phyloP scores from a whole-genome alignment of 2,113 vertebrate species.

The Rattus rattus region DNA sequence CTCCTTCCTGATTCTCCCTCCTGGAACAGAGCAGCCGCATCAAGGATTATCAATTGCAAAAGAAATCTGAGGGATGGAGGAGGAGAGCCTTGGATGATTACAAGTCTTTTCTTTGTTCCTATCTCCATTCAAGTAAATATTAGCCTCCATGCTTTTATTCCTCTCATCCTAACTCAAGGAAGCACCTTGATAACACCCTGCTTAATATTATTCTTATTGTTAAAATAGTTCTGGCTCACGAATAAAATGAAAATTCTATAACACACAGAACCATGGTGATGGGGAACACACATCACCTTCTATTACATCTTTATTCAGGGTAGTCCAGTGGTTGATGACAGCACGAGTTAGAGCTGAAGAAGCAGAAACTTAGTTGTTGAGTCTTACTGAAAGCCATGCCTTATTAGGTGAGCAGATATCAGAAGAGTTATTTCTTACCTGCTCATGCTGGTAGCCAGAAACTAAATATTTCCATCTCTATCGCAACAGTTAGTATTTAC shows the following conservation, averaged over 20 bases:
- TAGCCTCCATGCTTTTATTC: not conserved
- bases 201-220: constrained; percentile 2
- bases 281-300: not conserved
- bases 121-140: constrained; percentile 5
- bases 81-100: not conserved
- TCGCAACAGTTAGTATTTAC: not conserved
- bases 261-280: not conserved
- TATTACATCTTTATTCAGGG: not conserved
- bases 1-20: not conserved
- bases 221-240: not conserved
- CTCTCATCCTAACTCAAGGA: constrained; percentile 31
- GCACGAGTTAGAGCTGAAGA: not conserved
- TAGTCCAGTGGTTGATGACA: not conserved
- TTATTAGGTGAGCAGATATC: not conserved
- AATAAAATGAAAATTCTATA: not conserved
- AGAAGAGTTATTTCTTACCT: not conserved
- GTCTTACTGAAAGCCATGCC: not conserved
- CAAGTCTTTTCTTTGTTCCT: constrained; percentile 23
- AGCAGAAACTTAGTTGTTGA: not conserved
- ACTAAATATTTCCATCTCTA: not conserved
- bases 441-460: not conserved
- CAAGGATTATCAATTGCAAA: not conserved
- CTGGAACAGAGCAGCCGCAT: not conserved
- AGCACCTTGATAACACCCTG: not conserved
- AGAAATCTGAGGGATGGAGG: not conserved